Base-by-base conservation (phyloP, 2,113 vertebrate genomes). In the Ancistrus triradiatus region DNA sequence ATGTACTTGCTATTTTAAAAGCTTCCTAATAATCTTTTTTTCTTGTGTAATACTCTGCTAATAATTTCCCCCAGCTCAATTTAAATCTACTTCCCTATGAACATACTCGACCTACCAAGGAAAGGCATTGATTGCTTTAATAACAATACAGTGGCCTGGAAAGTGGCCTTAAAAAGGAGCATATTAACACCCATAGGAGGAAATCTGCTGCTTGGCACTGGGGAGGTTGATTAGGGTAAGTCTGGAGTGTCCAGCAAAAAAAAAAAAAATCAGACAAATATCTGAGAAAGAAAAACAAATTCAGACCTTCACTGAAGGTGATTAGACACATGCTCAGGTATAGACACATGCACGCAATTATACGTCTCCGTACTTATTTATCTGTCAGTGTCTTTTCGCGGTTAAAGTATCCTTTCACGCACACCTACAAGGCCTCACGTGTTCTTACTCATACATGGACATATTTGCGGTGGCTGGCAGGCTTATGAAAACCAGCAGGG, bases 111-210 rank as follows among this genome's bases (percentile, higher is more conserved):
- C 81, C 78, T 74, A 73, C 76, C 75, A 53, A 65, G 73, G 70
- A 80, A 83, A 74, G 74, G 74, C 81, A 68, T 82, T 85, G 85
- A 88, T 88, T 86, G 83, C 81, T 86, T 85, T 87, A 88, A 86
- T 86, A 81, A 82, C 78, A 81, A 81, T 84, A 74, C 76, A 74
- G 78, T 66, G 81, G 83, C 72, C 43, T 75, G 69, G 74, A 79
- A 83, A 83, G 78, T 77, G 38, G 43, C 28, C 13, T n/a, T 38
- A 47, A 37, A 44, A 48, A 47, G 46, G 13, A 51, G 59, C 21
- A 17, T 66, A 47, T 59, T 44, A 61, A 75, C 51, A 68, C 46
- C 55, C 59, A 63, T 49, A n/a, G 47, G 48, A 42, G 25, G 40
- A 69, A 74, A 60, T 50, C 70, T 76, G 22, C 46, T 66, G n/a